Evolutionary conservation across 2,888 invertebrate species (phyloP), one percentile per base, ranked within the genome.

Genomic region (Andrena flavipes): DNA sequence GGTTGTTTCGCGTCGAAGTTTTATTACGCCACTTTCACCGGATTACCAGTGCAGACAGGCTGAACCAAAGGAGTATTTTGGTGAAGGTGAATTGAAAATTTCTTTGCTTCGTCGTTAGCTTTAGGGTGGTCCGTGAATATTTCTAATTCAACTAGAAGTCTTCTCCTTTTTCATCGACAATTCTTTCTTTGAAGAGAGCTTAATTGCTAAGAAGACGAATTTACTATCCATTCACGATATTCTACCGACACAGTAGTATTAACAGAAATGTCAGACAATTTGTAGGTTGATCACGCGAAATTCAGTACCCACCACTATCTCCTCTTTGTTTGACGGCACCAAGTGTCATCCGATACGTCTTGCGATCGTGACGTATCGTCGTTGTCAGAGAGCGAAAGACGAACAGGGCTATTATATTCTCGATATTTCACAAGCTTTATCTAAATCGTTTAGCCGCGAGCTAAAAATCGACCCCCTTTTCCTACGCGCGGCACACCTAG

Each of bases 401-500:
- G 60, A 20, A 51, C 51, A 16, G 2, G 13, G 42, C 16, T 62
- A 16, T 35, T 54, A 63, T 16, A 5, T 49, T 59, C 33, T 20
- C 56, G 23, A 77, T 64, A 64, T 64, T 70, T 59, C 69, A 59
- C 23, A 29, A 51, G n/a, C 68, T 56, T 64, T 79, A 79, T 77
- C 69, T 26, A 59, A 79, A 79, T 79, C 69, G 79, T 23, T 42
- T 59, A n/a, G 59, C 59, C 77, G 10, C 33, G 16, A 42, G 48
- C n/a, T 6, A n/a, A 16, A 56, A 20, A n/a, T 56, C 63, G 16
- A 48, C 10, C 56, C 56, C 7, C 35, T 64, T 54, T 51, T 71
- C 42, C 13, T 29, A 35, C 42, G 35, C 29, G 6, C 59, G 67
- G 20, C 42, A 59, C 74, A 65, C 29, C 26, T 10, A 51, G 30